Percentiles rank a stretch among this genome's conserved stretches.
phyloP scores from a whole-genome alignment of 2,797 vertebrate genomes.

The Austrolebias charrua region DNA sequence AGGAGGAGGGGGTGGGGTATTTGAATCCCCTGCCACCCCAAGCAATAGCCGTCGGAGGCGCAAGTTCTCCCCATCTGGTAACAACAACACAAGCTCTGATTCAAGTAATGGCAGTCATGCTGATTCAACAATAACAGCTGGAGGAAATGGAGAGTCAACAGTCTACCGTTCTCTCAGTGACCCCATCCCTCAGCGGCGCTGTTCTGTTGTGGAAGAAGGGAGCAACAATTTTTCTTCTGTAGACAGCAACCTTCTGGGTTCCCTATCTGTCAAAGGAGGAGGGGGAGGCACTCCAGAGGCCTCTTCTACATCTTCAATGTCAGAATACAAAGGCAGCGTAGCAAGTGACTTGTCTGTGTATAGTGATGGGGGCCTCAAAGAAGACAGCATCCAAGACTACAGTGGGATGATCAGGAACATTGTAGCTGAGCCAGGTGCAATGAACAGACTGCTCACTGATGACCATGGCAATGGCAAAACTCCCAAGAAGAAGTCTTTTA shows the following conservation, averaged over 20 bases:
- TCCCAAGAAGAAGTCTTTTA: slow-evolving; percentile 96
- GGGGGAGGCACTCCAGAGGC: slow-evolving; percentile 72
- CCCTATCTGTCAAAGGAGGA: slow-evolving; percentile 84
- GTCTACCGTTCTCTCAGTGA: slow-evolving; percentile 93
- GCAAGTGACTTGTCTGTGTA: slow-evolving; percentile 91
- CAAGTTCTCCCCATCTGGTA: slow-evolving; percentile 87
- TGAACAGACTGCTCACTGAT: slow-evolving; percentile 85
- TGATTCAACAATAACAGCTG: slow-evolving; percentile 72
- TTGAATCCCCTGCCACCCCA: slow-evolving; percentile 86
- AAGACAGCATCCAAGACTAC: slow-evolving; percentile 82
- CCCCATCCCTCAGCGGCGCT: slow-evolving; percentile 94
- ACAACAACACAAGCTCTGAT: slow-evolving; percentile 80
- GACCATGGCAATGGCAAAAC: slow-evolving; percentile 89
- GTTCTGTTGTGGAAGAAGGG: slow-evolving; percentile 81
- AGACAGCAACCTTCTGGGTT: slow-evolving; percentile 94
- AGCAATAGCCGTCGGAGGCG: slow-evolving; percentile 86
- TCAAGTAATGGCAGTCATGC: slow-evolving; percentile 82
- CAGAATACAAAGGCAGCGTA: slow-evolving; percentile 84
- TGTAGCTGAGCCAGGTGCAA: slow-evolving; percentile 88
- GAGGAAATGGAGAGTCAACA: slow-evolving; percentile 71
- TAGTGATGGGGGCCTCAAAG: slow-evolving; percentile 84
- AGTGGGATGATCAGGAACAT: slow-evolving; percentile 91
- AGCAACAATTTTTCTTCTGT: slow-evolving; percentile 82
- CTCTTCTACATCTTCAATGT: slow-evolving; percentile 64
- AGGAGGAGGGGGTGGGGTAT: slow-evolving; percentile 47